Conservation (phyloP, 2,797 vertebrate genomes). For the Neomorphus geoffroyi region DNA sequence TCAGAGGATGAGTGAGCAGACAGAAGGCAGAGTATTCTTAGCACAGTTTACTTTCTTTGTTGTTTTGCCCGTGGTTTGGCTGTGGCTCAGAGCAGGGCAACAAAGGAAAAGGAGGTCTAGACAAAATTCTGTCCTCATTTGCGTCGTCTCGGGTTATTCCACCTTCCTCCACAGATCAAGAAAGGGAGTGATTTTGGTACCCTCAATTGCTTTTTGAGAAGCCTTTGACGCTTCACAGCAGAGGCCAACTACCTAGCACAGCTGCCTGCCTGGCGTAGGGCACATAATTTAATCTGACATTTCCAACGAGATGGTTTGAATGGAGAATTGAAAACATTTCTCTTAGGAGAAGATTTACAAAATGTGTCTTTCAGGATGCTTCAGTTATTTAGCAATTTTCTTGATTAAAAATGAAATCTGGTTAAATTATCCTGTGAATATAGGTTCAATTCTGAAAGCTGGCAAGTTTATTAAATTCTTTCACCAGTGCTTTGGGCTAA, state of each 20-base stretch:
- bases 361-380: background rate
- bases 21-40: background rate
- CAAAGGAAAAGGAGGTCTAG: background rate
- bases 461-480: background rate
- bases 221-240: background rate
- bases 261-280: fast-evolving
- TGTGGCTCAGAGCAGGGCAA: background rate
- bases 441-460: constrained; percentile 13
- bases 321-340: background rate
- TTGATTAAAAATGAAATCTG: background rate
- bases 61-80: background rate
- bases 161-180: background rate
- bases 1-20: background rate
- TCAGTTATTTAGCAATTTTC: background rate
- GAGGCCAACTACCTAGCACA: background rate
- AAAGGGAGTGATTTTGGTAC: background rate
- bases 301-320: background rate
- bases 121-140: background rate
- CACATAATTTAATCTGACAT: background rate
- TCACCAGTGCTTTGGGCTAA: background rate
- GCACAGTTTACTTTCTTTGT: background rate
- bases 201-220: background rate
- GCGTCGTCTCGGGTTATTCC: fast-evolving
- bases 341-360: background rate
- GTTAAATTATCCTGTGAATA: background rate